Percentiles rank a stretch among this genome's conserved stretches.
phyloP scores from a whole-genome alignment of 37 sponge, comb jelly and placozoan species.

The Ephydatia muelleri region DNA sequence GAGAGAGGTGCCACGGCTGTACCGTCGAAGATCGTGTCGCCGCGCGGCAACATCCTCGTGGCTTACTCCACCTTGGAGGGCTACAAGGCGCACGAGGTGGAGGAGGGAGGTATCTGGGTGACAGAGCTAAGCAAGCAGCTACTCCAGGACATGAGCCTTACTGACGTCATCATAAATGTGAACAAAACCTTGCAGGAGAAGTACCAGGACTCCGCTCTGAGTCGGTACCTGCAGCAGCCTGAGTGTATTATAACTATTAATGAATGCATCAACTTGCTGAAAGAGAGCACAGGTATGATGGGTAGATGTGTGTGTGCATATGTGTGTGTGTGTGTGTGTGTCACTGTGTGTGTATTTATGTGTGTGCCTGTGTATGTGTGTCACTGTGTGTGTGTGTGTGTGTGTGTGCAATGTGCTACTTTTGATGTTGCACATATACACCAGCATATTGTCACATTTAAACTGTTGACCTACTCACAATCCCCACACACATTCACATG shows the following conservation, averaged over 20 bases:
- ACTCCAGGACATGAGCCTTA: neutral
- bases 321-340: neutral
- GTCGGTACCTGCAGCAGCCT: neutral
- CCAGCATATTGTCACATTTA: too few relatives aligned
- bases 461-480: too few relatives aligned
- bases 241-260: neutral
- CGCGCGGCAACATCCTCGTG: constrained; percentile 37
- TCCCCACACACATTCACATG: too few relatives aligned
- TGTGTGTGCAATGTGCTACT: neutral
- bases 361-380: neutral
- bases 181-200: constrained; percentile 5
- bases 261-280: neutral
- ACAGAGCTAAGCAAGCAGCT: neutral
- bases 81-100: constrained; percentile 27
- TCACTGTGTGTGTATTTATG: neutral
- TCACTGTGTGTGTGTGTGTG: neutral
- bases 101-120: constrained; percentile 32
- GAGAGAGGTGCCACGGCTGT: neutral
- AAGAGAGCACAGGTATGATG: neutral
- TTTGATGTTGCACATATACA: too few relatives aligned
- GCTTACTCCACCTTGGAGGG: constrained; percentile 42
- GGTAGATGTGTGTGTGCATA: neutral
- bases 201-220: neutral
- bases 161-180: neutral
- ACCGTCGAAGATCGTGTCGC: constrained; percentile 3